These are phyloP conservation scores for Pygocentrus nattereri DNA, from an alignment of 2,797 vertebrate genomes.

Conservation along the genomic window DNA sequence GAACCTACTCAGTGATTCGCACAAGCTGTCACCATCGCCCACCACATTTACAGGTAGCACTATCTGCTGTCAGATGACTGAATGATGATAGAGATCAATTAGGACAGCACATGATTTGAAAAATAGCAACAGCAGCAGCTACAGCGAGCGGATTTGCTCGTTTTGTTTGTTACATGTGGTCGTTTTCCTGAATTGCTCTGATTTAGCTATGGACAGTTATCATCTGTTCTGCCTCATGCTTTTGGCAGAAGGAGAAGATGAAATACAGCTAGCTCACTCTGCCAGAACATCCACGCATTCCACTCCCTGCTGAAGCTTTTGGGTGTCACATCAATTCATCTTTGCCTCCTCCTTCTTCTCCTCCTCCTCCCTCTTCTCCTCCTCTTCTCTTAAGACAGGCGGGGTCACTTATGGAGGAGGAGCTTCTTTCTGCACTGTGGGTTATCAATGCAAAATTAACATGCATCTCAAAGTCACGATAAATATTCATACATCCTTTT, in stretches of 20 bases:
- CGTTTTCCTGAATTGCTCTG: constrained; percentile 37
- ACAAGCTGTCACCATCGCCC: constrained; percentile 35
- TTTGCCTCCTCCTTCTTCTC: constrained; percentile 28
- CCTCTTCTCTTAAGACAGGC: background rate
- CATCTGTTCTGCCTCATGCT: constrained; percentile 39
- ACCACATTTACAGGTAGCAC: constrained; percentile 49
- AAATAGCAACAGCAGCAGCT: background rate
- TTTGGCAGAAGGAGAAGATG: constrained; percentile 42
- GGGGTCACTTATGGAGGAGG: background rate
- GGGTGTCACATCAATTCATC: constrained; percentile 55
- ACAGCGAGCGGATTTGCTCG: constrained; percentile 24
- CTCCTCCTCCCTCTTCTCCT: constrained; percentile 22
- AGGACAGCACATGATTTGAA: constrained; percentile 42
- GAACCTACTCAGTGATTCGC: constrained; percentile 54
- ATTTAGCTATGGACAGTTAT: constrained; percentile 41
- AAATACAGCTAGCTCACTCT: constrained; percentile 40
- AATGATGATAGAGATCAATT: constrained; percentile 49
- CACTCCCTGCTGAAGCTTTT: constrained; percentile 50
- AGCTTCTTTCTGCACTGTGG: constrained; percentile 8
- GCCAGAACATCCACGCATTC: constrained; percentile 52
- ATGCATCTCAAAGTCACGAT: constrained; percentile 14
- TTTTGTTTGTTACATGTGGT: background rate
- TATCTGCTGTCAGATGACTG: constrained; percentile 47
- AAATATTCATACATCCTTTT: constrained; percentile 30
- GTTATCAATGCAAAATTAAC: constrained; percentile 6